Evolutionary conservation across 2,888 invertebrate genomes (phyloP), one percentile per base, ranked within the genome.

Genomic region (Plemyria rubiginata): DNA sequence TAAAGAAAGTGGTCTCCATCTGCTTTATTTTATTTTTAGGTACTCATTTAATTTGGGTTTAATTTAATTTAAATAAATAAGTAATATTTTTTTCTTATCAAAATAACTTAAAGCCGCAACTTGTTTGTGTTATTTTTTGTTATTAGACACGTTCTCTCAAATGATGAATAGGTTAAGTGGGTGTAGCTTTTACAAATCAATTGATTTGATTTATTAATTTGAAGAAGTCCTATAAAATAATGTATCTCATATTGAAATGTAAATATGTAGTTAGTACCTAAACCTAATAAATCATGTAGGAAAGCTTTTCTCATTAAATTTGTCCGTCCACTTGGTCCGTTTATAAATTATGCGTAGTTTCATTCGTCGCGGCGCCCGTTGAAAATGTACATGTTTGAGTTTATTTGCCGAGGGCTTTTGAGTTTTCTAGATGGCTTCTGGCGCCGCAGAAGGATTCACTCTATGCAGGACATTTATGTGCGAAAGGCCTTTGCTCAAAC

Each of bases 361-460:
- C 62, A 71, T 66, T 69, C 63, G 71, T 70, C 66, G 67, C 62
- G 56, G 62, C 60, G 58, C 38, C 66, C 43, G 68, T 70, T 66
- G 63, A 62, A 70, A 70, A 70, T 68, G 68, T 70, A 68, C 70
- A 70, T 68, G 67, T 70, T 79, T 77, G 78, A 80, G 76, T 76
- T 75, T 84, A 80, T 84, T 84, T 84, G 75, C 80, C 62, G 67
- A 81, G 78, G 78, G 79, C 78, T 71, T 74, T 78, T 76, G 73
- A 79, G 74, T 75, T 82, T 77, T 74, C 75, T 75, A 76, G 75
- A 77, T 76, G 70, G 77, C 80, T 80, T 67, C 70, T 77, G 79
- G 82, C 76, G 68, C 60, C 76, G 78, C 78, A 78, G 66, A 72
- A 76, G 79, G 80, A 80, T 72, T 76, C 70, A 64, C 65, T 62